Conservation (phyloP, 2,888 invertebrate genomes). For the Uloborus plumipes region DNA sequence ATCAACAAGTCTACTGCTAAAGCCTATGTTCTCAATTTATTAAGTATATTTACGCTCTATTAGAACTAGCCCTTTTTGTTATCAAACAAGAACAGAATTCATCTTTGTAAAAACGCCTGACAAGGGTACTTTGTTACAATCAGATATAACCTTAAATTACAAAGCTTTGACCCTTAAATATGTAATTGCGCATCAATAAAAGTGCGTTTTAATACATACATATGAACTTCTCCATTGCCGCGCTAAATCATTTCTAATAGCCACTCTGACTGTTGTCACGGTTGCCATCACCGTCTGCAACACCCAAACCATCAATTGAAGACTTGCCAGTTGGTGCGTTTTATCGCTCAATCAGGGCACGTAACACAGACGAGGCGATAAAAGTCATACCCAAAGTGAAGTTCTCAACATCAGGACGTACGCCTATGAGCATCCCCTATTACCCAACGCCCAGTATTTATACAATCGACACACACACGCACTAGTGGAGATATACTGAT, state of each 20-base stretch:
- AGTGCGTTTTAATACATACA: no score
- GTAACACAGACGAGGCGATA: conserved; percentile 30
- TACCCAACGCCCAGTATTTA: conserved; percentile 28
- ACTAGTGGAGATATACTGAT: neutral
- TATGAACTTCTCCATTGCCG: neutral
- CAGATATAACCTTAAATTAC: no score
- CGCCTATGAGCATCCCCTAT: conserved; percentile 38
- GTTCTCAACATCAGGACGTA: conserved; percentile 24
- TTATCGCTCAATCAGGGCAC: conserved; percentile 18
- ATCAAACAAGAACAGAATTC: no score
- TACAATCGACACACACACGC: neutral
- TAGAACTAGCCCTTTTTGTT: no score
- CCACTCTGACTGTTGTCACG: neutral
- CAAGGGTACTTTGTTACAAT: no score
- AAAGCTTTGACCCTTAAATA: no score
- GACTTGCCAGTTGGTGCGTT: neutral
- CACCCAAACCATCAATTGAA: no score
- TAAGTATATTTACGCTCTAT: no score
- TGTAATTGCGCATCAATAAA: no score
- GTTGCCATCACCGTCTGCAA: neutral
- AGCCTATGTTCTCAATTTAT: no score
- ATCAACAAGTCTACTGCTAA: no score
- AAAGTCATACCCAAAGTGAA: conserved; percentile 42
- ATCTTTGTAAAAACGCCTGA: no score
- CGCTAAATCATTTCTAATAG: neutral